Conservation (phyloP, 2,797 vertebrate species). For the Myripristis murdjan region DNA sequence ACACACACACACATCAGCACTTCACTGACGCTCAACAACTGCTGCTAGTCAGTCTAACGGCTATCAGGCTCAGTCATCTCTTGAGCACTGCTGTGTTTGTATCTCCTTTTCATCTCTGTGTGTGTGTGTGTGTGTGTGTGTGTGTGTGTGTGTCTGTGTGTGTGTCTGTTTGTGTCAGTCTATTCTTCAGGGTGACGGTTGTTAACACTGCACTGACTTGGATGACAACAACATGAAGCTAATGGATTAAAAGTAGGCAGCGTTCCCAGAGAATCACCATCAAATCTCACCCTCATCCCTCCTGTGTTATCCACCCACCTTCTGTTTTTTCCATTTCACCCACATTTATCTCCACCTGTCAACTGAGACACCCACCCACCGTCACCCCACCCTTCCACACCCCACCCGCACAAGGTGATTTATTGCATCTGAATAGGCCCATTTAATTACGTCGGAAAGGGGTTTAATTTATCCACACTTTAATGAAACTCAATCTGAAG, state of each 20-base stretch:
- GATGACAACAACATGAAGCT: constrained; percentile 46
- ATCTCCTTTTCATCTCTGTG: no score
- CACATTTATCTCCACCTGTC: neutral
- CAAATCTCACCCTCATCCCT: constrained; percentile 28
- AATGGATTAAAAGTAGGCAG: constrained; percentile 48
- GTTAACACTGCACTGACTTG: constrained; percentile 39
- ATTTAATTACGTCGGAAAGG: no score
- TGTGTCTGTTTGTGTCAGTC: constrained; percentile 4
- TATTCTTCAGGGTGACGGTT: constrained; percentile 2
- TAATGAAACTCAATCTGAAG: no score
- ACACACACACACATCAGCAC: neutral
- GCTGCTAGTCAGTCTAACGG: neutral
- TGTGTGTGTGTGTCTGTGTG: constrained; percentile 12
- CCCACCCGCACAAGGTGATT: constrained; percentile 41
- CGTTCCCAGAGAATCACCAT: constrained; percentile 46
- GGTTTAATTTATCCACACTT: no score
- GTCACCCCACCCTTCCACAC: no score
- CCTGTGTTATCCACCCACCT: constrained; percentile 14
- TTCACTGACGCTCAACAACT: neutral
- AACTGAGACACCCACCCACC: constrained; percentile 16
- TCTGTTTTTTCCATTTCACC: neutral
- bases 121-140: neutral
- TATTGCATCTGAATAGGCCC: no score
- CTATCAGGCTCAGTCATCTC: no score
- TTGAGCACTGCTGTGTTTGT: neutral